phyloP scores from a whole-genome alignment of 2,797 vertebrate species.

The Myotis daubentonii region DNA sequence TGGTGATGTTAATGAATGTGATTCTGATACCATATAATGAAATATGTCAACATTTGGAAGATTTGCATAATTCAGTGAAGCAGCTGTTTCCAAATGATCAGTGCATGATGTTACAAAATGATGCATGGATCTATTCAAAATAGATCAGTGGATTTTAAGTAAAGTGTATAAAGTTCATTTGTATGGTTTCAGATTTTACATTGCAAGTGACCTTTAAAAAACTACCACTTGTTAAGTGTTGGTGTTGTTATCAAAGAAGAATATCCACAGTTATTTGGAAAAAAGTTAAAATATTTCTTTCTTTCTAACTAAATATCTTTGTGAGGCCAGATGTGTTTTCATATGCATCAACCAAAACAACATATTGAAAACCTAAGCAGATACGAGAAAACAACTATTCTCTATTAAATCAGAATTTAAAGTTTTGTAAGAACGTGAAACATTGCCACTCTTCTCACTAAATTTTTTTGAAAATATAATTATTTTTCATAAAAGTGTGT shows the following conservation, averaged over 20 bases:
- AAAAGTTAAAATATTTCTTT: not conserved
- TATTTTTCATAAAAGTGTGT: conserved; percentile 32
- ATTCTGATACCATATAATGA: conserved; percentile 15
- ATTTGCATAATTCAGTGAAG: not conserved
- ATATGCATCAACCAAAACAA: not conserved
- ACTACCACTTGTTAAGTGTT: not conserved
- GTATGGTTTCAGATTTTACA: conserved; percentile 24
- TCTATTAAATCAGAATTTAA: conserved; percentile 41
- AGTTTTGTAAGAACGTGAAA: conserved; percentile 35
- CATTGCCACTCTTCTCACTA: not conserved
- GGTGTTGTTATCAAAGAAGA: not conserved
- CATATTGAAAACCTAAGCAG: not conserved
- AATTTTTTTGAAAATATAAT: conserved; percentile 36
- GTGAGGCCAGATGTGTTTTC: not conserved
- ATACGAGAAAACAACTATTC: not conserved
- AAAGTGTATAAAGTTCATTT: conserved; percentile 1
- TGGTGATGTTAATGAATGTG: conserved; percentile 19
- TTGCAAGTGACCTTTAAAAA: conserved; percentile 3
- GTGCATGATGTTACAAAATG: conserved; percentile 15
- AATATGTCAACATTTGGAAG: not conserved
- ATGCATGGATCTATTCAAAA: not conserved
- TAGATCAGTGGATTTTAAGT: not conserved
- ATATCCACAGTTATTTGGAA: not conserved
- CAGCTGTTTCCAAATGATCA: not conserved
- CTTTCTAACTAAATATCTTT: not conserved